Conservation (phyloP, 2,113 vertebrate species). For the Corydoras sp. region DNA sequence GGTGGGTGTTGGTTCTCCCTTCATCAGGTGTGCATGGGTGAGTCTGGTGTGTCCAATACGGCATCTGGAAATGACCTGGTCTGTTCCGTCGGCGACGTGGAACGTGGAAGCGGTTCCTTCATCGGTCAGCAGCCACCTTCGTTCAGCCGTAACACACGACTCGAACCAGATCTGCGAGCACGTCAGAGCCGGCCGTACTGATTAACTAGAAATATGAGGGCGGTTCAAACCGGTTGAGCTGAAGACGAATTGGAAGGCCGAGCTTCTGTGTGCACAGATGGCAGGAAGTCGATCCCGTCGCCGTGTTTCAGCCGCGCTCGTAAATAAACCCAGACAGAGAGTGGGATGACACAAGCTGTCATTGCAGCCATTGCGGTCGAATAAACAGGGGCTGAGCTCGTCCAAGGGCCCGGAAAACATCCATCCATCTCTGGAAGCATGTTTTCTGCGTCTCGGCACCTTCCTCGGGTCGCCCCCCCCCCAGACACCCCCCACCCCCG, state of each 20-base stretch:
- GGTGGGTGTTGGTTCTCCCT: no score
- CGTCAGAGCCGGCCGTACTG: no score
- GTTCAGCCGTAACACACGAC: no score
- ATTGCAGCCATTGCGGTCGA: conserved; percentile 21
- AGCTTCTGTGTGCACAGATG: conserved; percentile 11
- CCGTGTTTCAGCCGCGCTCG: conserved; percentile 18
- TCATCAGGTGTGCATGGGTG: no score
- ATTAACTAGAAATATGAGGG: no score
- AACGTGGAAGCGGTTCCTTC: no score
- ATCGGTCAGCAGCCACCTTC: no score
- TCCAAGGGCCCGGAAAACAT: conserved; percentile 31
- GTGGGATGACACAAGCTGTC: conserved; percentile 46
- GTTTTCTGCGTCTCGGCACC: conserved; percentile 38
- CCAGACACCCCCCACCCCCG: no score
- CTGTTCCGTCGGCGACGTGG: no score
- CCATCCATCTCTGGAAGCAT: conserved; percentile 19
- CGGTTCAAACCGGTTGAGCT: background rate
- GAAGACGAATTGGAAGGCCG: background rate
- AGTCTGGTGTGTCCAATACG: no score
- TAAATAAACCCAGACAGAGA: conserved; percentile 39
- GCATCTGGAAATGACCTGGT: no score
- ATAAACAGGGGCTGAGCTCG: conserved; percentile 28
- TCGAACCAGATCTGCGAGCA: no score
- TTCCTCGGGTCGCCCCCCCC: conserved; percentile 12
- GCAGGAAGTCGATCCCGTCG: conserved; percentile 21